Base-by-base conservation (phyloP, 2,888 invertebrate genomes). In the Eristalis arbustorum region DNA sequence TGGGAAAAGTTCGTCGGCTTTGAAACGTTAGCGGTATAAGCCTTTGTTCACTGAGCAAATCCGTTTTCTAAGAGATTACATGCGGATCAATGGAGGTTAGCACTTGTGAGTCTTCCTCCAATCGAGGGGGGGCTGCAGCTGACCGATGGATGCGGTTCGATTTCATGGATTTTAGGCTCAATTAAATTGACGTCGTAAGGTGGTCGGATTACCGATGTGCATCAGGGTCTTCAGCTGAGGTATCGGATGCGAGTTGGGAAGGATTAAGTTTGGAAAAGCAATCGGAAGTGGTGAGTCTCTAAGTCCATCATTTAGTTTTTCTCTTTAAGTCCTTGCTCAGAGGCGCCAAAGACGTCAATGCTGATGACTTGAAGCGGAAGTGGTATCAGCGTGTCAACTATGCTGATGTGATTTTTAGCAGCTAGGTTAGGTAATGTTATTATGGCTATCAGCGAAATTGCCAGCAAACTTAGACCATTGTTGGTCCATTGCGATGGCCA, bases 21-120 rank as follows among this genome's bases (percentile, higher is more conserved):
- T 40, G 37, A 25, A 42, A 66, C 14, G 13, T 25, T 23, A 49
- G 18, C 28, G 4, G 13, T 56, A 56, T 49, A 28, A 67, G 18
- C 10, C 67, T 31, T 49, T 56, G n/a, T 13, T 23, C 40, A 40
- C 37, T 40, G 66, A 49, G 8, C 49, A 49, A 49, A 49, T 49
- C 49, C 49, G 6, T 42, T 25, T 40, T 6, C 40, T 13, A 25
- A 42, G 25, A 25, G 34, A n/a, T 23, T 66, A 14, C 42, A 25
- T 42, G 25, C n/a, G 10, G 25, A 67, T 49, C 18, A 28, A 14
- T 28, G 42, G 40, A 40, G 28, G 18, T 40, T 34, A 22, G 2
- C 42, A 59, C n/a, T 71, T 71, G 37, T 18, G 40, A 3, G 71
- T 11, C 59, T 71, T 71, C 69, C n/a, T 18, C 14, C n/a, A 49